A percentile compares a stretch with the other conserved stretches of the same genome.
phyloP scores from a whole-genome alignment of 1,140 invertebrate species.

The Drosophila pachea region DNA sequence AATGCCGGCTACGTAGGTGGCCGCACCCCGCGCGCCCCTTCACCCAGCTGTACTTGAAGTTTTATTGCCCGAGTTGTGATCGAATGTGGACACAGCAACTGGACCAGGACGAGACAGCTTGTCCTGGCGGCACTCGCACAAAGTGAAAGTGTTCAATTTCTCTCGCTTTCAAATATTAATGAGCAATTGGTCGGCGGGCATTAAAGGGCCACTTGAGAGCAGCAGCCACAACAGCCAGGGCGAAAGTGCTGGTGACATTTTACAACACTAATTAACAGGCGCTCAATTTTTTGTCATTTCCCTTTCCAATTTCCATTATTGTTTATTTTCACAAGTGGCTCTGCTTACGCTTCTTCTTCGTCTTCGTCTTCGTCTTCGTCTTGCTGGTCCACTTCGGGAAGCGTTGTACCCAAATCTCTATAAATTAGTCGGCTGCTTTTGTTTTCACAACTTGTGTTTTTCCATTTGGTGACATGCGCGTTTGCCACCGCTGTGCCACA shows the following conservation, averaged over 20 bases:
- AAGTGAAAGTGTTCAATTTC: conserved; percentile 73
- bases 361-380: too few relatives aligned
- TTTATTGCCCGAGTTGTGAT: conserved; percentile 12
- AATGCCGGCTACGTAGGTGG: conserved; percentile 34
- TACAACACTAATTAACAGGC: conserved; percentile 72
- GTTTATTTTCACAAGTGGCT: conserved; percentile 71
- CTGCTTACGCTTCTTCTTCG: background rate
- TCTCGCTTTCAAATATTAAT: conserved; percentile 66
- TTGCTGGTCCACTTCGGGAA: conserved; percentile 13
- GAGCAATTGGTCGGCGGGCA: conserved; percentile 30
- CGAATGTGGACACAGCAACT: conserved; percentile 7
- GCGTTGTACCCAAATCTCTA: conserved; percentile 19
- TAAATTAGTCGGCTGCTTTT: conserved; percentile 60
- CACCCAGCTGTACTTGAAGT: too few relatives aligned
- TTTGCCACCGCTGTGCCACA: conserved; percentile 54
- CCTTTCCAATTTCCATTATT: conserved; percentile 16
- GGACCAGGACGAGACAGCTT: conserved; percentile 29
- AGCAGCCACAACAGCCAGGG: conserved; percentile 6
- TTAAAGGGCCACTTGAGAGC: conserved; percentile 47
- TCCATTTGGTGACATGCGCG: conserved; percentile 64
- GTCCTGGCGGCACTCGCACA: conserved; percentile 58
- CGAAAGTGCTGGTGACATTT: conserved; percentile 69
- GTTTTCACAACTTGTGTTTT: conserved; percentile 74
- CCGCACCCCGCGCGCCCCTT: too few relatives aligned
- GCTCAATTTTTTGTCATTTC: conserved; percentile 3